Base-by-base conservation (phyloP, 2,888 invertebrate species). In the Pardosa pseudoannulata region DNA sequence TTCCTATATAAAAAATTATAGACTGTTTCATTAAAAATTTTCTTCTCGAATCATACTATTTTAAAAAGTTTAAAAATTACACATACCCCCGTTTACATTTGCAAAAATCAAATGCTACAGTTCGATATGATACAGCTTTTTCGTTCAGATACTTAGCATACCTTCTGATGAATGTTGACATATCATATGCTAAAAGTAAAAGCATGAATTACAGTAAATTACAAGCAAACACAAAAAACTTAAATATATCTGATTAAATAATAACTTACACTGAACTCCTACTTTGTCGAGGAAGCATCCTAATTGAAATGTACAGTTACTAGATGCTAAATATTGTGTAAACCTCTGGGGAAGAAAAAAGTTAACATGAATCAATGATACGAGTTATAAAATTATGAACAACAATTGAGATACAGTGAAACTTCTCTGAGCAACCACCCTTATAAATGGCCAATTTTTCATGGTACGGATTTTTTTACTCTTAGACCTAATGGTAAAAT, bases 91-190 rank as follows among this genome's bases (percentile, higher is more conserved):
- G 94, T 93, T 99, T 99, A 76, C 99, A 98, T 94, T 99, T 99
- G 94, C 99, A 99, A 93, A 99, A 99, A 93, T 99, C 99, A 92
- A 99, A 99, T 89, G 99, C 99, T 91, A 99, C 98, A 85, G 96
- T 96, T 92, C 99, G 95, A 94, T 99, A 99, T 13, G 99, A 98
- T 90, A 98, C 94, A 75, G 99, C 98, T 93, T 99, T 99, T 93
- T 99, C 99, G 92, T 99, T 99, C 92, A 99, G 94, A 94, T 99
- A 99, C 93, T 98, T 98, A 91, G 99, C 98, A 93, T 99, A 99
- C 90, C 98, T 95, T 92, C 99, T 94, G 92, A 99, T 99, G 93
- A 98, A 99, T 90, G 98, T 98, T 72, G 99, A 99, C 98, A 99
- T 99, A 93, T 99, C 99, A 93, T 98, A 99, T 88, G 98, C 98